Base-by-base conservation (phyloP, 2,888 invertebrate genomes). In the Drosophila greeni region DNA sequence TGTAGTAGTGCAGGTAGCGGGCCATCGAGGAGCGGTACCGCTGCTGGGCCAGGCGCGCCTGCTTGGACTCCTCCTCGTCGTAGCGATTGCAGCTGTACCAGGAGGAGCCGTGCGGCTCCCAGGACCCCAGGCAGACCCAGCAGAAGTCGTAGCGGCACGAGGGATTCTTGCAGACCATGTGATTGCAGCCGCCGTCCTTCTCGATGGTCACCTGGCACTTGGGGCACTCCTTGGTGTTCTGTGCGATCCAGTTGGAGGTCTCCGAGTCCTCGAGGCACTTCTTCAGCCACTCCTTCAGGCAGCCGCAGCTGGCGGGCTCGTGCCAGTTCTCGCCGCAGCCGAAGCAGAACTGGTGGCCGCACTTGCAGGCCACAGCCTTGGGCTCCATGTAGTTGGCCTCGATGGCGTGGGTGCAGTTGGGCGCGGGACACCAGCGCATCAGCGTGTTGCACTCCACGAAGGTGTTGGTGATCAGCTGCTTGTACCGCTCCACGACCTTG, bases 201-300 rank as follows among this genome's bases (percentile, higher is more conserved):
- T 97, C 96, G 80, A 97, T 96, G 5, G 95, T 96, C 59, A 97
- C 97, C 89, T 97, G 97, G 89, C 99, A 99, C 88, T 96, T 96
- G 37, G 99, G 99, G 88, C 99, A 99, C 90, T 98, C 98, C 91
- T 99, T 99, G 33, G 99, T 99, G 89, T 99, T 98, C 18, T 98
- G 98, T 53, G 97, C 97, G 85, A 99, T 98, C 99, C 99, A 99
- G 88, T 99, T 99, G 5, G 97, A 97, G 37, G 99, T 99, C 90
- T 99, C 99, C 6, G 97, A 97, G 89, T 99, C 99, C 88, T 99
- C 99, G 88, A 97, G 97, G 90, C 98, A 98, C 90, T 99, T 99
- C 89, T 98, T 98, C 72, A 98, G 95, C 99, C 99, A 99, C 88
- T 95, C 95, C 86, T 93, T 93, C 26, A 99, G 92, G 88, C 97